These are phyloP conservation scores for Barnardius zonarius DNA, from an alignment of 2,113 vertebrate species.

Conservation along the genomic window DNA sequence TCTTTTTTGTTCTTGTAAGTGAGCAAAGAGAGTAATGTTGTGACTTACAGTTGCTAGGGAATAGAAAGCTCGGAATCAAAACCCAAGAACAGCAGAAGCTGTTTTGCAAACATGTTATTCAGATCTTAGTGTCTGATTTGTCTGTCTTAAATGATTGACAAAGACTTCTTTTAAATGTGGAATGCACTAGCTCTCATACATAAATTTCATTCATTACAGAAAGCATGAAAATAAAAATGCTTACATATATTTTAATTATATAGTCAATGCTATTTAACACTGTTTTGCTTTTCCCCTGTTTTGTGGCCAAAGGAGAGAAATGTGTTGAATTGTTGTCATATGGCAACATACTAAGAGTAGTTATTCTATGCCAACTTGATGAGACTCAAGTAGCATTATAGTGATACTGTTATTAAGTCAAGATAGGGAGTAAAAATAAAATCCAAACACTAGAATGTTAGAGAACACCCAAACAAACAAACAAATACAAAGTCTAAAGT, in stretches of 20 bases:
- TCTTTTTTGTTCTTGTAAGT: not conserved
- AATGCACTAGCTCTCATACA: not conserved
- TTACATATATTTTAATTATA: not conserved
- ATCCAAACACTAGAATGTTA: not conserved
- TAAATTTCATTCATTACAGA: not conserved
- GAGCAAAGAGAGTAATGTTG: not conserved
- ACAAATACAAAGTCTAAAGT: not conserved
- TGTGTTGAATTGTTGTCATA: not conserved
- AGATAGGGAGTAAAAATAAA: not conserved
- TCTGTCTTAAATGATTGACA: not conserved
- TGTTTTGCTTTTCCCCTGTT: not conserved
- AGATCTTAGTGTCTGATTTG: not conserved
- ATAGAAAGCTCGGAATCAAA: slow-evolving; percentile 14
- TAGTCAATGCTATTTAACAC: not conserved
- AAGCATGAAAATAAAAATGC: not conserved
- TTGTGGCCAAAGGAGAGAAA: not conserved
- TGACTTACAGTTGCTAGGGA: slow-evolving; percentile 29
- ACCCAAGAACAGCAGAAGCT: not conserved
- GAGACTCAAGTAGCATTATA: not conserved
- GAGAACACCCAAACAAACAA: not conserved
- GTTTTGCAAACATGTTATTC: not conserved
- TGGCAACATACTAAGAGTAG: not conserved
- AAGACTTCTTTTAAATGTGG: not conserved
- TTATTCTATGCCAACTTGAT: not conserved
- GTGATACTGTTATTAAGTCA: not conserved